Evolutionary conservation across 2,888 invertebrate genomes (phyloP), one percentile per base, ranked within the genome.

Genomic region (Trichogramma dendrolimi): DNA sequence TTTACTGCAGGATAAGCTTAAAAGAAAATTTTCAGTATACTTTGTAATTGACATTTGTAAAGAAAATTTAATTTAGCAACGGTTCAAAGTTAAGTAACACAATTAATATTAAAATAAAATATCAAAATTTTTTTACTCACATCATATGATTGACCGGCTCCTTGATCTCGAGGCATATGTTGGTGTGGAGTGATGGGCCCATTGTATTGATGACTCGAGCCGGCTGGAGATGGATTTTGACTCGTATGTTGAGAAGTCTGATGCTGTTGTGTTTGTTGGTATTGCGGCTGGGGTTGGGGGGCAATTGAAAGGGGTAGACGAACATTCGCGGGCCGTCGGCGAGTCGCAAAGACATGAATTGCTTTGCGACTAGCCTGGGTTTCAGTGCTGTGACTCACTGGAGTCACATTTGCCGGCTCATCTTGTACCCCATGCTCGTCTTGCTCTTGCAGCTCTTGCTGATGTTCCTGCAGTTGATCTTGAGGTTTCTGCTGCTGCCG

Each of bases 371-470:
- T 73, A 73, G 71, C 71, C 58, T 74, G 74, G 74, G 73, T 72
- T 70, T 73, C 73, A 72, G 72, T 73, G 69, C 73, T 73, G 69
- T 71, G 73, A 71, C 73, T 76, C 76, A 77, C 75, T 74, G 76
- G 72, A 77, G 77, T 76, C 76, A 77, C 77, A 77, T 77, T 76
- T 76, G 76, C 76, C 72, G 76, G 71, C 69, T 72, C 63, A 63
- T 48, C 60, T 64, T 66, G 68, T 40, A 58, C 51, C 27, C 53
- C 47, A 44, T 50, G 10, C 58, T 58, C 58, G 27, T 46, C 54
- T 52, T 40, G 11, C 54, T 44, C 59, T 8, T 14, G 8, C 48
- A 40, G 55, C 51, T 57, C 38, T 55, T 7, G 11, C 59, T 43
- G 43, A 55, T n/a, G 14, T 53, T 11, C 27, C 58, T 38, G 59